A percentile compares a stretch with the other conserved stretches of the same genome.
Evolutionary conservation across 2,113 vertebrate species (phyloP).

Genomic region (Mesoclemmys tuberculata): DNA sequence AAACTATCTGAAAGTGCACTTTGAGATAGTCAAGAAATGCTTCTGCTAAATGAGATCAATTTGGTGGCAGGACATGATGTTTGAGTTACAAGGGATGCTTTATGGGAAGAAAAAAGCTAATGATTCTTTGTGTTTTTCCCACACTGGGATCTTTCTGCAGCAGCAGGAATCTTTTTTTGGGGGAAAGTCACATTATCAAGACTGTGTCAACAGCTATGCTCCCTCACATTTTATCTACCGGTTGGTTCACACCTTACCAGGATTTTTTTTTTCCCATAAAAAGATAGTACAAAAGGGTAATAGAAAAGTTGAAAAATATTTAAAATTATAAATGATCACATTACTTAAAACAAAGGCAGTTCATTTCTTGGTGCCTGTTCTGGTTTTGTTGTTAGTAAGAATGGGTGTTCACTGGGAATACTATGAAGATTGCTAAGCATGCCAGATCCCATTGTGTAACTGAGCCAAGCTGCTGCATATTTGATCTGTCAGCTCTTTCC

Average conservation of each 20-base stretch:
- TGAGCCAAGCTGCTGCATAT: neutral
- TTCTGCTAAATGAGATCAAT: neutral
- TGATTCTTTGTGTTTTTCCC: neutral
- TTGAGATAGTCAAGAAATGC: neutral
- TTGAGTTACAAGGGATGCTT: neutral
- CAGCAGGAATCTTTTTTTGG: neutral
- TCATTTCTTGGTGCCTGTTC: conserved; percentile 26
- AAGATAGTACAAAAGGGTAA: neutral
- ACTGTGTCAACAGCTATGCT: neutral
- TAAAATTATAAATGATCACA: fast-evolving
- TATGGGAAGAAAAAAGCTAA: neutral
- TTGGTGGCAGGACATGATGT: neutral
- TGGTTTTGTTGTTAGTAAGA: conserved; percentile 20
- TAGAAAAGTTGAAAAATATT: neutral
- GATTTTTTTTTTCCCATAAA: neutral
- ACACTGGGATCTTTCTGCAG: neutral
- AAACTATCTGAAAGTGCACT: neutral
- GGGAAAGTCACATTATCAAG: neutral
- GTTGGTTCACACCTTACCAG: neutral
- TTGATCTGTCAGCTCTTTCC: conserved; percentile 45
- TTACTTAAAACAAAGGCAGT: neutral
- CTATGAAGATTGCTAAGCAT: conserved; percentile 10
- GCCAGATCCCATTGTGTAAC: conserved; percentile 31
- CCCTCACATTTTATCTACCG: neutral
- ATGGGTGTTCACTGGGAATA: conserved; percentile 10